Evolutionary conservation across 1,140 invertebrate species (phyloP).

Genomic region (Belonocnema kinseyi): DNA sequence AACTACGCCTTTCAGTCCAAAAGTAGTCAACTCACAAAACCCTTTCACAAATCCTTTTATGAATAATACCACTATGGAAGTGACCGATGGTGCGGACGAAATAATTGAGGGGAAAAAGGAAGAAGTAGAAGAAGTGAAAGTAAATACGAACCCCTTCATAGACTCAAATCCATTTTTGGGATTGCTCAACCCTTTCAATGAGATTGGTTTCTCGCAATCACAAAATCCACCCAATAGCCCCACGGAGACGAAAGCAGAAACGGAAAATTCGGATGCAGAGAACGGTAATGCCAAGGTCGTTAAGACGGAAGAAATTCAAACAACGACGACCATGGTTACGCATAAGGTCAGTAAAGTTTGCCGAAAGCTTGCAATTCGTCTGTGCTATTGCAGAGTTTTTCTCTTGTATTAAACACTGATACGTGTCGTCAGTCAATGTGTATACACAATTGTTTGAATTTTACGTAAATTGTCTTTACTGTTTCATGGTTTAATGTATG

Average conservation of each 20-base stretch:
- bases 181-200: slow-evolving; percentile 69
- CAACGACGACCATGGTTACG: slow-evolving; percentile 68
- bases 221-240: slow-evolving; percentile 50
- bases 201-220: slow-evolving; percentile 39
- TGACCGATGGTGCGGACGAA: slow-evolving; percentile 32
- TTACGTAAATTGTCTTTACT: slow-evolving; percentile 29
- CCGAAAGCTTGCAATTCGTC: slow-evolving; percentile 13
- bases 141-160: slow-evolving; percentile 77
- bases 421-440: not conserved
- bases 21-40: slow-evolving; percentile 69
- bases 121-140: slow-evolving; percentile 67
- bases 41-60: slow-evolving; percentile 72
- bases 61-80: slow-evolving; percentile 48
- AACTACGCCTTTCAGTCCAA: slow-evolving; percentile 69
- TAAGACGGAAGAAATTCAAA: slow-evolving; percentile 69
- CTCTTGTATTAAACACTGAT: not conserved
- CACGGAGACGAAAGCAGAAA: slow-evolving; percentile 56
- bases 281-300: slow-evolving; percentile 62
- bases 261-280: slow-evolving; percentile 52
- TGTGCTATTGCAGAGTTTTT: slow-evolving; percentile 12
- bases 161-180: slow-evolving; percentile 77
- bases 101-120: slow-evolving; percentile 51
- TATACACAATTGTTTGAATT: not conserved
- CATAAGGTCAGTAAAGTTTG: slow-evolving; percentile 62
- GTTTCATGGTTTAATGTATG: slow-evolving; percentile 37